Conservation (phyloP, 2,797 vertebrate species). For the Eulemur rubriventer region DNA sequence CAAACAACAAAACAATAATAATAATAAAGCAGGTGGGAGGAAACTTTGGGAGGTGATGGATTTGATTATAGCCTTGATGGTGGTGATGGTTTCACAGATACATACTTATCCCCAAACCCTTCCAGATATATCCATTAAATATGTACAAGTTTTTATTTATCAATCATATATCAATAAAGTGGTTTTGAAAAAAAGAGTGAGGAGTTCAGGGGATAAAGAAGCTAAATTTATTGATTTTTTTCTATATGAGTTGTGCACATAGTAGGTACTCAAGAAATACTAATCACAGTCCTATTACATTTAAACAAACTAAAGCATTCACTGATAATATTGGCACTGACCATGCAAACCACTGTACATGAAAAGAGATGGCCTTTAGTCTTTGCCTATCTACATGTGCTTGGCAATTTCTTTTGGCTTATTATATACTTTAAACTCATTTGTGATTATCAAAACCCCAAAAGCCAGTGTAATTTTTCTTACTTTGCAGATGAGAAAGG, state of each 20-base stretch:
- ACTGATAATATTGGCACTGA: background rate
- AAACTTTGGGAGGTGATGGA: background rate
- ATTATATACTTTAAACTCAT: constrained; percentile 5
- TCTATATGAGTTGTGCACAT: background rate
- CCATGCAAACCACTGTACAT: background rate
- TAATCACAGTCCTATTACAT: background rate
- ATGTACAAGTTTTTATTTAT: background rate
- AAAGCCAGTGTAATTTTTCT: constrained; percentile 37
- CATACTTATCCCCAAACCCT: background rate
- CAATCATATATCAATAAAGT: background rate
- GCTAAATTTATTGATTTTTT: background rate
- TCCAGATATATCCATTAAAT: background rate
- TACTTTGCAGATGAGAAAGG: constrained; percentile 33
- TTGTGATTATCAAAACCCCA: constrained; percentile 22
- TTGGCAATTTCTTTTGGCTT: background rate
- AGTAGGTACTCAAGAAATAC: background rate
- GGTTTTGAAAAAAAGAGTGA: background rate
- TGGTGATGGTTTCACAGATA: background rate
- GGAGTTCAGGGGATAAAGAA: background rate
- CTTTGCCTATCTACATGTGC: background rate
- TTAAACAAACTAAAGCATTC: background rate
- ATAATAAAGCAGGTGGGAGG: background rate
- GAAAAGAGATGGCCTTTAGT: background rate
- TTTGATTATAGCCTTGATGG: background rate
- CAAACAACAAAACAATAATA: background rate